Evolutionary conservation across 2,888 invertebrate genomes (phyloP), one percentile per base, ranked within the genome.

Genomic region (Thecophora atra): DNA sequence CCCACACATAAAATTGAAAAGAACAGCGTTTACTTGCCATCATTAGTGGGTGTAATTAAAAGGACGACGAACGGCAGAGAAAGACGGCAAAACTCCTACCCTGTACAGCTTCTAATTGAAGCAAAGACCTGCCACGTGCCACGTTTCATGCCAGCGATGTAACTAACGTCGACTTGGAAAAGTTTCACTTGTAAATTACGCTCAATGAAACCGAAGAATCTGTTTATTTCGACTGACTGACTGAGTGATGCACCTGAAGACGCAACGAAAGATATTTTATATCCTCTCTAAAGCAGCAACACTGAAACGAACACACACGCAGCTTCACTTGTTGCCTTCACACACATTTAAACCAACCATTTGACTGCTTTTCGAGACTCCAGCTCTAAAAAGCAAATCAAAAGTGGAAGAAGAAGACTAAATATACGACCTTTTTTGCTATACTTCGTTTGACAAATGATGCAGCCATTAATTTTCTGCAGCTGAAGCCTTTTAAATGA

Each of bases 381-480:
- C 37, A 37, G n/a, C n/a, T 37, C 37, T 37, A 11, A 54, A 24
- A 24, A 54, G 54, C 21, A 21, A 54, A 58, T 13, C 58, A 24
- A 26, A 56, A 56, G 21, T 19, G 11, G 11, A 15, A 56, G 19
- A 56, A 19, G n/a, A 56, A 56, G 1, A 24, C 3, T 28, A 58
- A 26, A 26, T 58, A 58, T 58, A 26, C 24, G 58, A 47, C 24
- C 58, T 28, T 58, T 28, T 58, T 26, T 58, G 51, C 37, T 19
- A 19, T 5, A 54, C 30, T 26, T 28, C 51, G n/a, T 28, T 52
- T 54, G 51, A 67, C 52, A 67, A 54, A 67, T 67, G 52, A 37
- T 30, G 52, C 28, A 30, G 21, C 42, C 54, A 67, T 67, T 56
- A 67, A 54, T 67, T 67, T 54, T 37, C 37, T 66, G 52, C 30